Percentiles rank a stretch among this genome's conserved stretches.
These are phyloP conservation scores for Papilio dardanus DNA, from an alignment of 1,140 invertebrate species.

Conservation along the genomic window DNA sequence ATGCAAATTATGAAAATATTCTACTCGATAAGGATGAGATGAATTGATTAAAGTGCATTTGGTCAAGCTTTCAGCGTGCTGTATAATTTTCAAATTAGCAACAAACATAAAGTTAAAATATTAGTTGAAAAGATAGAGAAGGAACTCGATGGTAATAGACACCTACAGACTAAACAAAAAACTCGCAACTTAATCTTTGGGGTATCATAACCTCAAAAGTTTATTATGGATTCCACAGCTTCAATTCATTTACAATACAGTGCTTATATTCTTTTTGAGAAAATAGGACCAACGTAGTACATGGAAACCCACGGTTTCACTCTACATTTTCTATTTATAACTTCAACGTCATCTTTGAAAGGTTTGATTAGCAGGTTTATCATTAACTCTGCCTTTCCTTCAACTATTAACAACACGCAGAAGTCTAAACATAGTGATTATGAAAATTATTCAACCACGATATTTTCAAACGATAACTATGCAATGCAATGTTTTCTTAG, in stretches of 20 bases:
- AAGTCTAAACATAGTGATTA: constrained; percentile 26
- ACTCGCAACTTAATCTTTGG: no score
- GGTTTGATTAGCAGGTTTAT: constrained; percentile 26
- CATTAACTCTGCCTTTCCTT: constrained; percentile 29
- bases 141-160: no score
- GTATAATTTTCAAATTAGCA: neutral
- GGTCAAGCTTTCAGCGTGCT: neutral
- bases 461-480: neutral
- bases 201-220: no score
- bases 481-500: neutral
- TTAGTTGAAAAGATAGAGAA: no score
- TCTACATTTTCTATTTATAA: constrained; percentile 2
- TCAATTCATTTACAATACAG: neutral
- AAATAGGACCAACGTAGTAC: neutral
- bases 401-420: constrained; percentile 30
- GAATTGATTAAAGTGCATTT: constrained; percentile 16
- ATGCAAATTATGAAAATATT: constrained; percentile 24
- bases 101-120: no score
- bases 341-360: constrained; percentile 9
- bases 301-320: neutral
- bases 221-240: no score
- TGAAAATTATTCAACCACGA: constrained; percentile 25
- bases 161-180: no score
- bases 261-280: neutral
- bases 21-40: neutral